Conservation (phyloP, 2,113 vertebrate genomes). For the Todiramphus chloris region DNA sequence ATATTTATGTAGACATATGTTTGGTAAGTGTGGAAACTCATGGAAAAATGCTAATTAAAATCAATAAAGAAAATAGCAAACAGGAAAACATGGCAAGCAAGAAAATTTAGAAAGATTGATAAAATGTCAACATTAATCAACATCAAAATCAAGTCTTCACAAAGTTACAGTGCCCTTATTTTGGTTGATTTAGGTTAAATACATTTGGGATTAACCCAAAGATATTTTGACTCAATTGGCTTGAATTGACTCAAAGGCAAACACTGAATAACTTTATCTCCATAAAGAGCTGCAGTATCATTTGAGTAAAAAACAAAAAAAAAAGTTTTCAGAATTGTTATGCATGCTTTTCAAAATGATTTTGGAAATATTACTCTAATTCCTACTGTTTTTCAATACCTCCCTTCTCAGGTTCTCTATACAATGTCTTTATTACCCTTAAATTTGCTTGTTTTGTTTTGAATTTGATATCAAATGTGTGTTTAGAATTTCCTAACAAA, state of each 20-base stretch:
- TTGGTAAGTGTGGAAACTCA: not conserved
- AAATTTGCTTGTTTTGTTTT: not conserved
- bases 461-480: not conserved
- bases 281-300: not conserved
- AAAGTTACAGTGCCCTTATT: conserved; percentile 57
- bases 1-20: not conserved
- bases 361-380: not conserved
- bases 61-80: conserved; percentile 31
- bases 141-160: conserved; percentile 43
- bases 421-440: not conserved
- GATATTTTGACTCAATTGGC: not conserved
- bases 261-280: not conserved
- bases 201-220: not conserved
- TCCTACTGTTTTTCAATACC: not conserved
- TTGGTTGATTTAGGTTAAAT: conserved; percentile 35
- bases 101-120: conserved; percentile 59
- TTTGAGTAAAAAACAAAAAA: not conserved
- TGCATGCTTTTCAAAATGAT: not conserved
- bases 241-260: conserved; percentile 2
- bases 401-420: not conserved
- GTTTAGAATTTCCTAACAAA: not conserved
- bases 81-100: conserved; percentile 53
- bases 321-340: not conserved
- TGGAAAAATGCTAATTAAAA: conserved; percentile 31
- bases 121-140: conserved; percentile 62